These are phyloP conservation scores for Sus scrofa DNA, from an alignment of 2,113 vertebrate species.

Conservation along the genomic window T2T-Sscrofa CM000819.6:22223501-22224000, in stretches of 20 bases:
- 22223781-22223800: constrained; percentile 33
- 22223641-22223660: background rate
- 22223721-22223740: constrained; percentile 48
- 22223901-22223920: constrained; percentile 35
- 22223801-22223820: constrained; percentile 66
- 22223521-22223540: background rate
- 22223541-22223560: background rate
- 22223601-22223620: background rate
- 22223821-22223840: constrained; percentile 61
- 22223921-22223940: constrained; percentile 61
- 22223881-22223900: constrained; percentile 61
- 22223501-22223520: no score
- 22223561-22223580: background rate
- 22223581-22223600: background rate
- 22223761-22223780: constrained; percentile 65
- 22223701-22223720: constrained; percentile 62
- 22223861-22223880: constrained; percentile 21
- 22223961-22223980: constrained; percentile 52
- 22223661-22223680: background rate
- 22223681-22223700: background rate
- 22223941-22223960: constrained; percentile 68
- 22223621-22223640: background rate
- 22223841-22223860: constrained; percentile 77
- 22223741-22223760: constrained; percentile 47
- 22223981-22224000: constrained; percentile 62